Evolutionary conservation across 2,888 invertebrate species (phyloP).

Genomic region (Cloeon dipterum): DNA sequence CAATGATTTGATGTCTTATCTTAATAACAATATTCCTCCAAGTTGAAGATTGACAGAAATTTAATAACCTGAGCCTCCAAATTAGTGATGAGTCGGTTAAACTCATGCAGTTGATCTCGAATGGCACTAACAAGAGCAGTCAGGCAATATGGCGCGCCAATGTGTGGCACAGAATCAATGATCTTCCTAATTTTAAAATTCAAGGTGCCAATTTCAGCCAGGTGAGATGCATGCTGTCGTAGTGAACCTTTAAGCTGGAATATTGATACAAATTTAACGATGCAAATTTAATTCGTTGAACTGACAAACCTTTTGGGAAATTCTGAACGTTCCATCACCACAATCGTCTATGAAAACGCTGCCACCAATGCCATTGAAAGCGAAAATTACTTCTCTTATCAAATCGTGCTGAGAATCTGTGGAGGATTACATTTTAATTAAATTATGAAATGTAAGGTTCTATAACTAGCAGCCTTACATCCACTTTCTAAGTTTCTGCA

Average conservation of each 20-base stretch:
- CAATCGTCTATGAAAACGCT: constrained; percentile 41
- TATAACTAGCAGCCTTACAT: no score
- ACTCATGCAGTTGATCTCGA: constrained; percentile 64
- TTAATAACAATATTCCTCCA: no score
- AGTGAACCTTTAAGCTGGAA: not conserved
- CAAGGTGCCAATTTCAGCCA: constrained; percentile 68
- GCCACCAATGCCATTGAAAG: constrained; percentile 74
- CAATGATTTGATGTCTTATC: no score
- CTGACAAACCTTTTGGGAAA: constrained; percentile 17
- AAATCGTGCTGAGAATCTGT: no score
- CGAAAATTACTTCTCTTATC: constrained; percentile 58
- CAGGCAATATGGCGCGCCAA: not conserved
- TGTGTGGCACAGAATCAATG: not conserved
- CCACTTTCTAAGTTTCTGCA: not conserved
- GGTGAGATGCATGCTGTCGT: constrained; percentile 37
- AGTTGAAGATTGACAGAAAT: no score
- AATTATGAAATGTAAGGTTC: not conserved
- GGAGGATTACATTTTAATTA: not conserved
- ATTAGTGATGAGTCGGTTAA: constrained; percentile 68
- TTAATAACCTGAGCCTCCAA: constrained; percentile 74
- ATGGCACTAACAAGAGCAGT: constrained; percentile 46
- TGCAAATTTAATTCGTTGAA: not conserved
- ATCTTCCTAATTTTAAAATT: constrained; percentile 46
- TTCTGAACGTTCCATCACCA: constrained; percentile 11
- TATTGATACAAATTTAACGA: not conserved